Base-by-base conservation (phyloP, 2,113 vertebrate genomes). In the Platichthys stellatus region DNA sequence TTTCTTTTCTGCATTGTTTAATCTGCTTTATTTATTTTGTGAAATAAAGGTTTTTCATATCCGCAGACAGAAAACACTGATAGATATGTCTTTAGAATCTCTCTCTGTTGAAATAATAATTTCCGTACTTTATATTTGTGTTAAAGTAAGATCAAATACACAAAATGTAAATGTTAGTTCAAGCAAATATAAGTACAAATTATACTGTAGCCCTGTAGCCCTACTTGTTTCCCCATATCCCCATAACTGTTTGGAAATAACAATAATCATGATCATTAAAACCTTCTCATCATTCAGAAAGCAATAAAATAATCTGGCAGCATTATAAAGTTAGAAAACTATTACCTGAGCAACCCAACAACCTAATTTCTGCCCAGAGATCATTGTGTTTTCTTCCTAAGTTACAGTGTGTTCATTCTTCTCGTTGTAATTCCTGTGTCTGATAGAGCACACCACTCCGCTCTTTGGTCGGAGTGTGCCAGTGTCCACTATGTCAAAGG, bases 391-490 rank as follows among this genome's bases (percentile, higher is more conserved):
- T 54, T 53, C 12, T 53, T 28, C 2, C 35, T 1, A 14, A 11
- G 2, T 2, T 11, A 12, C 9, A 4, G n/a, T 43, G 28, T 11
- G 56, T 11, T 0, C 8, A 3, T 35, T 31, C 61, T 68, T 66
- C 35, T 61, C 57, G 11, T 65, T 66, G 8, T 63, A 28, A 4
- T 82, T 68, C 45, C 91, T 87, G 24, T 94, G 92, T 83, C 60
- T 94, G 72, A 98, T 58, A n/a, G 82, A 90, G 90, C 97, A 98
- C 11, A 95, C 68, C 58, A 97, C 95, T 8, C 95, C 95, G 73
- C 96, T 94, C 86, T 92, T 92, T 0, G 97, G 97, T 63, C 84
- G 95, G 8, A 96, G 68, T 0, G 94, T 93, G 72, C 91, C 95
- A 5, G 82, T 90, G 71, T 98, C 97, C 77, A 92, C 0, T 49